Evolutionary conservation across 2,888 invertebrate genomes (phyloP), one percentile per base, ranked within the genome.

Genomic region (Cheilosia urbana): DNA sequence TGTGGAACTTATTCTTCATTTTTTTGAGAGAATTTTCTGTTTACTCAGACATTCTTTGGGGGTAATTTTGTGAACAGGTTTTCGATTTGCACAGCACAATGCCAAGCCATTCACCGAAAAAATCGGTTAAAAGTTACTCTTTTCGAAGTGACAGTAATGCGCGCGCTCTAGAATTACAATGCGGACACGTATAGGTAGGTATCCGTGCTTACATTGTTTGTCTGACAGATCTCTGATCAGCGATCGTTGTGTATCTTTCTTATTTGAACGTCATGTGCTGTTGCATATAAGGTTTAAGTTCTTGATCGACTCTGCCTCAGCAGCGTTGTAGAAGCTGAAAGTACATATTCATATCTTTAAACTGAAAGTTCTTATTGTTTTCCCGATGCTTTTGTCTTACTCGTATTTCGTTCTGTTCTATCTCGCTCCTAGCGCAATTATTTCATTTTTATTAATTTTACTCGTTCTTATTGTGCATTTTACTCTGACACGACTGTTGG

Each of bases 331-430:
- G 65, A 34, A 9, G n/a, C 4, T 2, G 24, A 17, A 65, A 19
- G 17, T 21, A n/a, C 30, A n/a, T 24, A 21, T 24, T 13, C 13
- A n/a, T 71, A 45, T 63, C 57, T 71, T 37, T 45, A 15, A 69
- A 65, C 34, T 45, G 15, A 81, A 76, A 60, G 65, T 71, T 76
- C 65, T 76, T 65, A 73, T 58, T 78, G 78, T 78, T 73, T 68
- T 82, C 7, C n/a, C 53, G 42, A 73, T 55, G 68, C 68, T 55
- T 72, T 66, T 63, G 65, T 71, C 34, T 76, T 37, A 37, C 37
- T 37, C 37, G 37, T 71, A 49, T 62, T 73, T 68, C 30, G 60
- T 68, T 78, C 55, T 57, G 62, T 68, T 47, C 19, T 72, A 45
- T 17, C 42, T 63, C 17, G 6, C 42, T 58, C 30, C 49, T 63